Evolutionary conservation across 2,888 invertebrate genomes (phyloP), one percentile per base, ranked within the genome.

Genomic region (Panopea generosa): DNA sequence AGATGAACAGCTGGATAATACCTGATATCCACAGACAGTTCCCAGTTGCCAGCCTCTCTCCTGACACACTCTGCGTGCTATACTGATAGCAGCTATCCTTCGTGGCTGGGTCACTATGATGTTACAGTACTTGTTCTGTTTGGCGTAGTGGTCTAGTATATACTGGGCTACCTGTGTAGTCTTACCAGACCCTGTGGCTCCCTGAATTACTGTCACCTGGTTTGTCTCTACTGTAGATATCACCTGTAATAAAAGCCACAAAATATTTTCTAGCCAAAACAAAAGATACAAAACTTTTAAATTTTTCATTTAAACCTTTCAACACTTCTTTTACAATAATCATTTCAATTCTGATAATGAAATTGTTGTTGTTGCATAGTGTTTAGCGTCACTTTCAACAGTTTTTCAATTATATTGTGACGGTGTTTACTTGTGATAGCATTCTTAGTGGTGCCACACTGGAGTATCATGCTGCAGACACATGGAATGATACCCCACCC

Each of bases 101-200:
- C 99, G 94, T 0, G 99, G 99, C 90, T 99, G 98, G 0, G 99
- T 99, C 0, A 98, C 97, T 50, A 93, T 86, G 57, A 99, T 97
- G 91, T 97, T 98, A 90, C 97, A 97, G 81, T 90, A 90, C 65
- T 93, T 93, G 26, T 94, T 94, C 27, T 94, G 94, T 55, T 94
- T 93, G 65, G 94, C 95, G 81, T 95, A 95, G 84, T 96, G 94
- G 85, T 98, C 97, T n/a, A 98, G 93, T 80, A 99, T 97, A 93
- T 96, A 98, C 91, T 98, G 98, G 0, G 98, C 98, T 16, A 93
- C 92, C 79, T 98, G 98, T 0, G 98, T 98, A 16, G 98, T 98
- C 94, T 96, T 96, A 71, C 99, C 99, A 91, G 98, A 98, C 0
- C 99, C 99, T 0, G 99, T 99, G 0, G 96, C 96, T 0, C 99